Evolutionary conservation across 1,140 invertebrate genomes (phyloP).

Genomic region (Papilio helenus): DNA sequence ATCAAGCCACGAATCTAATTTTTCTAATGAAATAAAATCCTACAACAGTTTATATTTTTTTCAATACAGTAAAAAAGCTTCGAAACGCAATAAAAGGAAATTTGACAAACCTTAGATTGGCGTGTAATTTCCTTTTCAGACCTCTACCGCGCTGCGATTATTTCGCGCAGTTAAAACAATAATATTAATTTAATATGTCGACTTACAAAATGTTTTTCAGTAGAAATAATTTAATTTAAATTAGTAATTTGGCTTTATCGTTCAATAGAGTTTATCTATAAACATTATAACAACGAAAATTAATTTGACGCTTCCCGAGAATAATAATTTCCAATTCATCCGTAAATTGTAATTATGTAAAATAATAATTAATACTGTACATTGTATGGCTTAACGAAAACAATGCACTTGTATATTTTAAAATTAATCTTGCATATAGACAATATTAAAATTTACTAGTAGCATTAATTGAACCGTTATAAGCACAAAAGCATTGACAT

Average conservation of each 20-base stretch:
- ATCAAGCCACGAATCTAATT: not conserved
- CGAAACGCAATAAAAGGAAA: not conserved
- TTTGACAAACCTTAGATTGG: not conserved
- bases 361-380: too few relatives aligned
- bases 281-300: too few relatives aligned
- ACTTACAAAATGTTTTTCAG: not conserved
- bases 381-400: too few relatives aligned
- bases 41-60: not conserved
- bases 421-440: not conserved
- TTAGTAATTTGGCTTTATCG: too few relatives aligned
- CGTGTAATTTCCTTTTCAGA: not conserved
- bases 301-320: too few relatives aligned
- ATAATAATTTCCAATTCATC: too few relatives aligned
- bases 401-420: too few relatives aligned
- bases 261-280: too few relatives aligned
- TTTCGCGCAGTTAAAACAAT: not conserved
- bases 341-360: too few relatives aligned
- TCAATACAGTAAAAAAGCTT: not conserved
- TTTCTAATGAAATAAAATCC: not conserved
- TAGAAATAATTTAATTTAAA: too few relatives aligned
- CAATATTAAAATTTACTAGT: not conserved
- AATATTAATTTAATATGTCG: not conserved
- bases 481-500: not conserved
- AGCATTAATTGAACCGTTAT: not conserved
- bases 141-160: not conserved